Base-by-base conservation (phyloP, 1,140 invertebrate genomes). In the Formica exsecta region DNA sequence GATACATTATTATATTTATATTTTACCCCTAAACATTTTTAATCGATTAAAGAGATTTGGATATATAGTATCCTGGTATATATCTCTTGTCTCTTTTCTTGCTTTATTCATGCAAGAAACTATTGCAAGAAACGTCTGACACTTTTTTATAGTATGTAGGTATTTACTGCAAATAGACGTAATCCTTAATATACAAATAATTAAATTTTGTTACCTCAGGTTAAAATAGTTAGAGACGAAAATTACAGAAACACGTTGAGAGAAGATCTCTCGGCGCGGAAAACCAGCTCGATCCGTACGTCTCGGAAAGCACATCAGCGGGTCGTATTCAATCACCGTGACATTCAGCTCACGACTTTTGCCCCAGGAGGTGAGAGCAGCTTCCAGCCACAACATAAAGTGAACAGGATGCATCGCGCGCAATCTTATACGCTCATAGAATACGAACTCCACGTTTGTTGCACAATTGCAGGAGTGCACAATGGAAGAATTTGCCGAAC, bases 361-460 rank as follows among this genome's bases (percentile, higher is more conserved):
- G 93, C 93, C 93, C 93, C 91, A 75, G 93, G 93, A 93, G 93
- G 93, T 94, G 93, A 94, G 93, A 94, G 93, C 90, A 92, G 91
- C 91, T 91, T 89, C 90, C 89, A 91, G 89, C 87, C 87, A 87
- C 86, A 73, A 87, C 91, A 80, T 79, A 87, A 68, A 91, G 59
- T 77, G 88, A 90, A 91, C 91, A 89, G 90, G 86, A 92, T 91
- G 87, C 87, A 74, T 41, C 73, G 77, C 83, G 79, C 65, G 86
- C 88, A 87, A 89, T 92, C 89, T 84, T 87, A 77, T 75, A 85
- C 84, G 87, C 54, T 48, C 84, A n/a, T 64, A 62, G 54, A 51
- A 73, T 73, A 70, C 36, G 44, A 41, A 66, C 54, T 62, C 85
- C 62, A 74, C 77, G 76, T 44, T 68, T 83, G 59, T 89, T 89